Evolutionary conservation across 2,888 invertebrate species (phyloP).

Genomic region (Tenthredo notha): DNA sequence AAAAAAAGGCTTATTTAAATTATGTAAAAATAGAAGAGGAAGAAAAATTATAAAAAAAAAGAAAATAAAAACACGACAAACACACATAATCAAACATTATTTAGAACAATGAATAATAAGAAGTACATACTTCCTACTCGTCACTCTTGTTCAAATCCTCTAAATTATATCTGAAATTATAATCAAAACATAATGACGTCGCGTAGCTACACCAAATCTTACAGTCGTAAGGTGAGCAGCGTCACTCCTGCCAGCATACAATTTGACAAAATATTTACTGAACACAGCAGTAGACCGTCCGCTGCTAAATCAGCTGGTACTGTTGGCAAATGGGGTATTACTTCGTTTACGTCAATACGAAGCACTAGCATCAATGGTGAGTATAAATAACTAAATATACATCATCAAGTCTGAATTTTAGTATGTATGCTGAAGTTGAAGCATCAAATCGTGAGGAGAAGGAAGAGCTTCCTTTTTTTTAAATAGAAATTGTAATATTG

Average conservation of each 20-base stretch:
- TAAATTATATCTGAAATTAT: conserved; percentile 61
- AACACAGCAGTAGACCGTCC: conserved; percentile 92
- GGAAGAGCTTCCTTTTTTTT: neutral
- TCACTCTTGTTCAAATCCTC: conserved; percentile 66
- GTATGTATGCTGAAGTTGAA: neutral
- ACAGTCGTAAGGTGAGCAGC: conserved; percentile 75
- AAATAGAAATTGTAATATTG: neutral
- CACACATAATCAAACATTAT: neutral
- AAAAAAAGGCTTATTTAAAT: neutral
- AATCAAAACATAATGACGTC: conserved; percentile 72
- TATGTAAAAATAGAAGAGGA: conserved; percentile 9
- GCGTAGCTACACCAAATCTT: conserved; percentile 76
- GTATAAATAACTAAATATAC: neutral
- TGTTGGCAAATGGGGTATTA: conserved; percentile 96
- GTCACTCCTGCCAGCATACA: conserved; percentile 81
- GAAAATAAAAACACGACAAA: neutral
- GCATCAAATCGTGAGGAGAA: neutral
- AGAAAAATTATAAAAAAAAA: neutral
- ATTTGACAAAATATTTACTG: conserved; percentile 85
- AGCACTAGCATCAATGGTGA: conserved; percentile 87
- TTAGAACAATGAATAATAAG: conserved; percentile 30
- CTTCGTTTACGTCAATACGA: conserved; percentile 94
- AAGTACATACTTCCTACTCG: conserved; percentile 32
- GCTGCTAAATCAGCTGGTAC: conserved; percentile 94
- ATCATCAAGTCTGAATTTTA: too few relatives aligned